Percentiles rank a stretch among this genome's conserved stretches.
phyloP scores from a whole-genome alignment of 2,888 invertebrate species.

The Caradrina clavipalpis region DNA sequence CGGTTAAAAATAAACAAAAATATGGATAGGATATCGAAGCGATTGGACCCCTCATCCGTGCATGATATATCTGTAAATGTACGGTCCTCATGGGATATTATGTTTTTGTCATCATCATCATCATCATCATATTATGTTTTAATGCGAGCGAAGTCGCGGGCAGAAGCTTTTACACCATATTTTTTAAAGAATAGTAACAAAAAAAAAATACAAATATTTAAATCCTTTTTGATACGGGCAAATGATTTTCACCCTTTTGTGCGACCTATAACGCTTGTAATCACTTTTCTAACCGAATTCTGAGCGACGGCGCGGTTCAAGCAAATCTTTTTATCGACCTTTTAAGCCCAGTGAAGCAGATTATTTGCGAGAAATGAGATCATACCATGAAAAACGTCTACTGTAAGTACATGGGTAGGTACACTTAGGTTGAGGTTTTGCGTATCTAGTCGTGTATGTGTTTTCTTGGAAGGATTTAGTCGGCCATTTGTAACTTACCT shows the following conservation, averaged over 20 bases:
- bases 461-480: neutral
- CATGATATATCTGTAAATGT: too few species aligned
- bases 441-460: neutral
- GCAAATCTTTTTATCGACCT: conserved; percentile 29
- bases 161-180: too few species aligned
- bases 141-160: too few species aligned
- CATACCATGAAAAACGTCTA: conserved; percentile 12
- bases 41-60: too few species aligned
- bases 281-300: conserved; percentile 3
- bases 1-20: neutral
- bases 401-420: conserved; percentile 7
- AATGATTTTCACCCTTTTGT: neutral
- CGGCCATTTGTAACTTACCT: neutral
- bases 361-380: conserved; percentile 34
- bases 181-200: too few species aligned
- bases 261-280: neutral
- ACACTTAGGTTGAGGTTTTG: conserved; percentile 4
- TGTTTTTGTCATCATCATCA: too few species aligned
- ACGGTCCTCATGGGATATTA: too few species aligned
- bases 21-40: neutral
- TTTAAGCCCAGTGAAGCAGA: conserved; percentile 25
- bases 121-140: too few species aligned
- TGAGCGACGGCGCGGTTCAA: conserved; percentile 4
- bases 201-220: neutral
- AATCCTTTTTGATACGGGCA: neutral